A percentile compares a stretch with the other conserved stretches of the same genome.
Conservation (phyloP, 2,113 vertebrate species). For the Serinus canaria region DNA sequence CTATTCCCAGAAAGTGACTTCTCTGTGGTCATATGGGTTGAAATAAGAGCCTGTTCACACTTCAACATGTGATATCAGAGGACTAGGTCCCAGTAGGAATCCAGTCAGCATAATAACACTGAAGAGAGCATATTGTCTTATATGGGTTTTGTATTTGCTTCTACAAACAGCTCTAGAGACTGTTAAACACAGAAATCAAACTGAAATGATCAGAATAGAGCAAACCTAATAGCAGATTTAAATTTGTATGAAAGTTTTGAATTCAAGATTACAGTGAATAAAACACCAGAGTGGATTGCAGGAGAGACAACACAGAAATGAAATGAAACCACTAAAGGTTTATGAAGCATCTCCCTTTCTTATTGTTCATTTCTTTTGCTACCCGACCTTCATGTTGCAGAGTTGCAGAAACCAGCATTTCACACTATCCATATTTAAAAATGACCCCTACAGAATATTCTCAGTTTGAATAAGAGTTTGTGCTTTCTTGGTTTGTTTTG, state of each 20-base stretch:
- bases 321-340: slow-evolving; percentile 5
- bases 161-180: not conserved
- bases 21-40: not conserved
- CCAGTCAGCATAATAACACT: not conserved
- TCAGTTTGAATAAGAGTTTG: not conserved
- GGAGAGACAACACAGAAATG: not conserved
- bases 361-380: not conserved
- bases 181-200: slow-evolving; percentile 3
- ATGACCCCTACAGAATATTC: not conserved
- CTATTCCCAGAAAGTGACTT: not conserved
- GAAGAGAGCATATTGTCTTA: not conserved
- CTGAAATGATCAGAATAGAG: not conserved
- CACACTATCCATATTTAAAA: not conserved
- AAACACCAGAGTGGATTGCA: not conserved
- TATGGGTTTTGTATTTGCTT: not conserved
- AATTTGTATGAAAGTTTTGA: not conserved
- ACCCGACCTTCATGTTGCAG: not conserved
- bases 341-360: not conserved
- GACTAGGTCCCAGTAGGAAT: not conserved
- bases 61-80: not conserved
- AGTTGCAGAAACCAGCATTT: not conserved
- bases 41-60: not conserved
- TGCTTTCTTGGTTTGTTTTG: not conserved
- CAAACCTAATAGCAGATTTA: not conserved
- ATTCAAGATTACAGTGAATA: not conserved